Evolutionary conservation across 2,888 invertebrate species (phyloP), one percentile per base, ranked within the genome.

Genomic region (Pocota personata): DNA sequence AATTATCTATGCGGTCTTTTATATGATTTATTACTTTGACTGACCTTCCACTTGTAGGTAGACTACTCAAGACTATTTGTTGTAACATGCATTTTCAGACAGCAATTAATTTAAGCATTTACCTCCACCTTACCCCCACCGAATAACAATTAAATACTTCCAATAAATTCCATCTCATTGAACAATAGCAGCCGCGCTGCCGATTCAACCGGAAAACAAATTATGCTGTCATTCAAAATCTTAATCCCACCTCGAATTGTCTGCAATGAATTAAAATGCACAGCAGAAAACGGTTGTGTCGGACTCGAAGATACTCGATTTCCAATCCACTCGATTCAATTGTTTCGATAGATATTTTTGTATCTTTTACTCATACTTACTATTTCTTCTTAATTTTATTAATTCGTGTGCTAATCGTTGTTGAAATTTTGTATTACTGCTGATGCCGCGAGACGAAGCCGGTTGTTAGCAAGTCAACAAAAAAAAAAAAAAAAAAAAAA

Each of bases 211-310:
- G 73, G 73, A 55, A 67, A 60, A 60, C 72, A 67, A 73, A 73
- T 73, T 66, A 73, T 66, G 66, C 79, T 67, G 80, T 67, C 80
- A 80, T 37, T 80, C 66, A 80, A 73, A 78, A 37, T 24, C 40
- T 55, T n/a, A 37, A 30, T 16, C 62, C 24, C 27, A 16, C 62
- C 43, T 37, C 55, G 14, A n/a, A 37, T 37, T 5, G 5, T 16
- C 21, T 46, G 6, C 57, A n/a, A 64, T 35, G 16, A 48, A 48
- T 21, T 48, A 19, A 35, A 64, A 64, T 64, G 48, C 19, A 64
- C 30, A 48, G 48, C 21, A 32, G 14, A 24, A 4, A 60, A 3
- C 32, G 7, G 19, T 19, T 12, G 35, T 48, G 64, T 19, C 32
- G 32, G 12, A 32, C 64, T 46, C 46, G 48, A 32, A 64, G 48